Evolutionary conservation across 2,797 vertebrate genomes (phyloP), one percentile per base, ranked within the genome.

Genomic region (Rallus crepitans): DNA sequence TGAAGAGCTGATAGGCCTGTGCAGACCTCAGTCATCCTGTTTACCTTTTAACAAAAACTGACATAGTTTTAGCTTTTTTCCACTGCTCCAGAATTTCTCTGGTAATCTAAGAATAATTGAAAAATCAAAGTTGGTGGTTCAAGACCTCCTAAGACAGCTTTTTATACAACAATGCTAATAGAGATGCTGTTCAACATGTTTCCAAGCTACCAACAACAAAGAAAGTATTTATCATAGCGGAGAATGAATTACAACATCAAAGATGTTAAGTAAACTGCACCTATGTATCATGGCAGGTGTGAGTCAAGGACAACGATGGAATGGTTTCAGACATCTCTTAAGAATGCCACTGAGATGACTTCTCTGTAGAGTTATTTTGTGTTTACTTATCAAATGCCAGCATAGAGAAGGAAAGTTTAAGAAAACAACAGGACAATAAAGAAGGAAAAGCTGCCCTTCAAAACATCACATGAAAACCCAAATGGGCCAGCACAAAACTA

Each of bases 81-180:
- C 40, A 48, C 10, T 48, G 13, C 57, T 85, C 31, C 61, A 39
- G 60, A 92, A 83, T 95, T 89, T 83, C 87, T 50, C 53, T 80
- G 3, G 42, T 89, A 59, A 21, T 64, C 53, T 70, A 52, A 71
- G 84, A 95, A 68, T 82, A 85, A 87, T 89, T 83, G 71, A 92
- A 96, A 96, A 96, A 96, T 92, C 82, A 65, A 40, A 94, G 24
- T n/a, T 81, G 50, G 31, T 81, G 33, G 78, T 91, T 92, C 52
- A 89, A 87, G 94, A 85, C 48, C 11, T 77, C 53, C 56, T 61
- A 84, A 93, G 80, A 31, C 48, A 83, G 21, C 48, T 94, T 92
- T 94, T 92, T 78, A 25, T 56, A 37, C 3, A 53, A 60, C 94
- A 92, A 15, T 83, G 84, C 91, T 89, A 75, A 92, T 81, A 55